Percentiles rank a stretch among this genome's conserved stretches.
These are phyloP conservation scores for Trissolcus japonicus DNA, from an alignment of 2,888 invertebrate species.

Conservation along the genomic window DNA sequence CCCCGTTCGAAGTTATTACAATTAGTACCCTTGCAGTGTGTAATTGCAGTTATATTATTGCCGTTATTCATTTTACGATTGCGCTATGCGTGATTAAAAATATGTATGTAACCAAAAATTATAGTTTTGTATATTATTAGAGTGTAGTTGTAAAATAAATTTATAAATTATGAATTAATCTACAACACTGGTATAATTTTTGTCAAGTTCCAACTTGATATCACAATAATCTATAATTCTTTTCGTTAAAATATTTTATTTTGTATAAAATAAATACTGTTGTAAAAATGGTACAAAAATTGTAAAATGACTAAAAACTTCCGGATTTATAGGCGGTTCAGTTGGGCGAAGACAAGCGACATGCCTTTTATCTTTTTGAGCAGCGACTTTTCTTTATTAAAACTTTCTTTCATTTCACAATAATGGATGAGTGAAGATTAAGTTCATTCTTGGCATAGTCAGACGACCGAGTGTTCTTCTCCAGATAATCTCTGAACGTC, in stretches of 20 bases:
- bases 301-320: background rate
- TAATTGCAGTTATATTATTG: conserved; percentile 44
- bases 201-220: no score
- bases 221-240: background rate
- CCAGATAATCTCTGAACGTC: conserved; percentile 7
- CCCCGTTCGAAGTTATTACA: no score
- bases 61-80: conserved; percentile 67
- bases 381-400: conserved; percentile 12
- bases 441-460: conserved; percentile 19
- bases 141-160: conserved; percentile 72
- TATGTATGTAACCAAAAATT: conserved; percentile 74
- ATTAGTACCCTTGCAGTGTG: background rate
- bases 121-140: conserved; percentile 76
- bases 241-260: background rate
- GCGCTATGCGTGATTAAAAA: conserved; percentile 54
- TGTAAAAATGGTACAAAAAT: conserved; percentile 19
- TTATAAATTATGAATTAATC: conserved; percentile 43
- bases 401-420: conserved; percentile 26
- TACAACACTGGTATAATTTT: background rate
- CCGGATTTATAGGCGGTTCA: no score
- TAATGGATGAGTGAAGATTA: conserved; percentile 23
- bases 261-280: conserved; percentile 23
- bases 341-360: no score
- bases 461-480: conserved; percentile 4
- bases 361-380: no score